Base-by-base conservation (phyloP, 2,797 vertebrate genomes). In the Sebastes vulpes region DNA sequence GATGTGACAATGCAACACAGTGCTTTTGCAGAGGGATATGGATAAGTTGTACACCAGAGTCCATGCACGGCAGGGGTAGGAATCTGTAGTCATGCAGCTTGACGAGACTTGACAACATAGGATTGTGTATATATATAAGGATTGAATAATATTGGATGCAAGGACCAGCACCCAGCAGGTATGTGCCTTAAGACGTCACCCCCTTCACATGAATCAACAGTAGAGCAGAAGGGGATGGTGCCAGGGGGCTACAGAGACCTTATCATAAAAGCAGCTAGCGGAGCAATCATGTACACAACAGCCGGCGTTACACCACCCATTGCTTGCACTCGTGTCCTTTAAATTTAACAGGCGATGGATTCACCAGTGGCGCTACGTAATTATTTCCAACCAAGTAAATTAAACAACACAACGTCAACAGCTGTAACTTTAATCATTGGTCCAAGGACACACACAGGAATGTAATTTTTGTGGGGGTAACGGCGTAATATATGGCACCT, bases 341-440 rank as follows among this genome's bases (percentile, higher is more conserved):
- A 57, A 84, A 82, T 88, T 81, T 81, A 84, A 81, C 70, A 69
- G 68, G 57, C 59, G 16, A 79, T 79, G 23, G 71, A 88, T 85
- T 84, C 76, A 75, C 71, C 78, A 81, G 67, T 61, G 66, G 26
- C n/a, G 54, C 84, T 26, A 28, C 54, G 71, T 72, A 86, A 92
- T 93, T 87, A 90, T 90, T 86, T 85, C 32, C 84, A 85, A 23
- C 60, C 78, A 54, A 68, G 83, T 82, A 87, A 89, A 93, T 93
- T 92, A 90, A 84, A 90, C 84, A 89, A 75, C 85, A 66, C 46
- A 75, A 59, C 75, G 50, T 87, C 75, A 86, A 88, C 90, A 94
- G 94, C 93, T 93, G 89, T 87, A 91, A 82, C 81, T 89, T 93
- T 87, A 86, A 92, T 92, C 89, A 91, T 50, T 78, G 84, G 75